A percentile compares a stretch with the other conserved stretches of the same genome.
Evolutionary conservation across 2,797 vertebrate genomes (phyloP).

Genomic region (Hapalemur alaotrensis): DNA sequence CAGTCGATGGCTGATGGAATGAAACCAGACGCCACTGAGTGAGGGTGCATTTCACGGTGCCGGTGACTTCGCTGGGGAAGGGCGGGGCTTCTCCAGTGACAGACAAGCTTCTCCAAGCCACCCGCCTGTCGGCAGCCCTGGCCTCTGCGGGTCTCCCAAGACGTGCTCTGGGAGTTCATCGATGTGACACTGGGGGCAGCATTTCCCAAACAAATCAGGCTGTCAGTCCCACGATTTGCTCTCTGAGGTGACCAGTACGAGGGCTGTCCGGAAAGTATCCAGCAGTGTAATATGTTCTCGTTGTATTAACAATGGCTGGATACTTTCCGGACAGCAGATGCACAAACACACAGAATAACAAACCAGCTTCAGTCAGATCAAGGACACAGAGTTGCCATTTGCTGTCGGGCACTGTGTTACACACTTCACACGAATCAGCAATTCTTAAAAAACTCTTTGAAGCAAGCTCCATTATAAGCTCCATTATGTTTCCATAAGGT

Average conservation of each 20-base stretch:
- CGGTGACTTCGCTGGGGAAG: not conserved
- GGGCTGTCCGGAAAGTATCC: too few relatives aligned
- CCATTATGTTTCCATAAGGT: not conserved
- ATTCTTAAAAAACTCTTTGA: not conserved
- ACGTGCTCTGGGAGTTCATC: not conserved
- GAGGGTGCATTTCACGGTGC: not conserved
- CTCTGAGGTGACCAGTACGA: not conserved
- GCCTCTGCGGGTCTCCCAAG: not conserved
- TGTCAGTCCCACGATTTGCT: too few relatives aligned
- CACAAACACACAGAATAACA: fast-evolving
- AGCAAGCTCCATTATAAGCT: not conserved
- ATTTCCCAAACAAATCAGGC: not conserved
- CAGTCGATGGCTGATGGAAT: not conserved
- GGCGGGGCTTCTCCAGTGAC: not conserved
- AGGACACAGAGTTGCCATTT: not conserved
- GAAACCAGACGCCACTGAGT: fast-evolving
- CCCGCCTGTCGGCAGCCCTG: not conserved
- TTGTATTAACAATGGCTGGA: too few relatives aligned
- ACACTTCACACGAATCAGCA: not conserved
- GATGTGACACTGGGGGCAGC: not conserved
- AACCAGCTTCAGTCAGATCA: not conserved
- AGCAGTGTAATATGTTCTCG: too few relatives aligned
- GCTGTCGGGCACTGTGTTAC: not conserved
- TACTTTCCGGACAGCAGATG: not conserved
- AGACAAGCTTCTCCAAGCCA: not conserved